phyloP scores from a whole-genome alignment of 2,888 invertebrate species.

The Amiota mariae region DNA sequence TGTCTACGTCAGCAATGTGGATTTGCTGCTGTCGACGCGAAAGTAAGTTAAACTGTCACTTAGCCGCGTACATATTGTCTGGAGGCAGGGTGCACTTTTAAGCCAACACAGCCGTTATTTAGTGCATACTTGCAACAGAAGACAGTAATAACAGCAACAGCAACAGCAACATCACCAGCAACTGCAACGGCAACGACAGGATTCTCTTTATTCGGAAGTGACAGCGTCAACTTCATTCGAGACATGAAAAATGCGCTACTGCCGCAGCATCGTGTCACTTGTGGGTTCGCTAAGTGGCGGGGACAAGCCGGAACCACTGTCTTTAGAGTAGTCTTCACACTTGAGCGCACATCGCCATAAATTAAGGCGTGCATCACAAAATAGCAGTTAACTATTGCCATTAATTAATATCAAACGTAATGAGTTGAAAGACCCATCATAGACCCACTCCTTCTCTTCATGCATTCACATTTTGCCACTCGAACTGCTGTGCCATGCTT shows the following conservation, averaged over 20 bases:
- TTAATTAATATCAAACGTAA: constrained; percentile 35
- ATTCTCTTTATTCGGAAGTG: constrained; percentile 12
- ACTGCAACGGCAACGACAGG: neutral
- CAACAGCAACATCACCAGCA: neutral
- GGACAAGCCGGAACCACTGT: neutral
- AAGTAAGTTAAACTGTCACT: constrained; percentile 13
- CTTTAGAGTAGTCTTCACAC: neutral
- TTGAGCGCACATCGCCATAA: neutral
- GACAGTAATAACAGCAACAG: neutral
- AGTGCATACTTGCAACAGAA: neutral
- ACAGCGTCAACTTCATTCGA: constrained; percentile 26
- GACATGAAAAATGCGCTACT: constrained; percentile 25
- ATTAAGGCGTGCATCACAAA: constrained; percentile 12
- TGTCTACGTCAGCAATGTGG: neutral
- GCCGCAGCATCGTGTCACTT: too few species aligned
- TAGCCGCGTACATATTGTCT: constrained; percentile 15
- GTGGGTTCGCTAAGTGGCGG: too few species aligned
- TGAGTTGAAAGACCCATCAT: constrained; percentile 6
- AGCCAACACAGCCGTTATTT: constrained; percentile 1
- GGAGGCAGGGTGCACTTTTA: constrained; percentile 19
- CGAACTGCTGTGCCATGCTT: too few species aligned
- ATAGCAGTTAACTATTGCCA: constrained; percentile 28
- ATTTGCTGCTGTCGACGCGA: constrained; percentile 2
- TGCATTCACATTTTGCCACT: too few species aligned
- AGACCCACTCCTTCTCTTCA: neutral